These are phyloP conservation scores for Gobiocypris rarus DNA, from an alignment of 2,113 vertebrate species.

Conservation along the genomic window DNA sequence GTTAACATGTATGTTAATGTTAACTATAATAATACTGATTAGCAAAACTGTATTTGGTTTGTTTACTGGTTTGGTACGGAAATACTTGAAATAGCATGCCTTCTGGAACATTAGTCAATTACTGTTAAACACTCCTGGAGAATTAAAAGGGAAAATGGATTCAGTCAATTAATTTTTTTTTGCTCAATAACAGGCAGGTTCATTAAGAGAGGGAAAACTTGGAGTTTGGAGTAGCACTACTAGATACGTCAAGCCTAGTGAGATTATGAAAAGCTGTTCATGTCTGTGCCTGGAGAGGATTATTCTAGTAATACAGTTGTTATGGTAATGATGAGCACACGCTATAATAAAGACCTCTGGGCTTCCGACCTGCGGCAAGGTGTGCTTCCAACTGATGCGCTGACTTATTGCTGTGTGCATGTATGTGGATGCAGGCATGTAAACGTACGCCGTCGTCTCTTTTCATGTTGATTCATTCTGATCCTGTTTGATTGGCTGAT, in stretches of 20 bases:
- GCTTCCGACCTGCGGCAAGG: conserved; percentile 47
- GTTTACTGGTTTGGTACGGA: background rate
- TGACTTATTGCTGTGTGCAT: conserved; percentile 22
- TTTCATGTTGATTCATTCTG: conserved; percentile 43
- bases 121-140: conserved; percentile 50
- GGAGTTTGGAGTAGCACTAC: conserved; percentile 49
- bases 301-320: conserved; percentile 58
- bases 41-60: background rate
- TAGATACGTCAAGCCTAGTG: conserved; percentile 36
- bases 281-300: conserved; percentile 56
- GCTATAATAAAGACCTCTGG: conserved; percentile 51
- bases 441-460: background rate
- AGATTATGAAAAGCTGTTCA: conserved; percentile 56
- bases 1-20: no score
- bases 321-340: conserved; percentile 55
- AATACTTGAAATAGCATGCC: conserved; percentile 25
- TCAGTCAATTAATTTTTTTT: conserved; percentile 40
- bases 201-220: conserved; percentile 49
- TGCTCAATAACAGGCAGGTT: conserved; percentile 49
- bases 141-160: conserved; percentile 40
- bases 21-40: background rate
- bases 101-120: conserved; percentile 49
- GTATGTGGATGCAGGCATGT: conserved; percentile 13
- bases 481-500: conserved; percentile 22
- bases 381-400: conserved; percentile 51